Conservation (phyloP, 2,888 invertebrate genomes). For the Drosophila borborema region DNA sequence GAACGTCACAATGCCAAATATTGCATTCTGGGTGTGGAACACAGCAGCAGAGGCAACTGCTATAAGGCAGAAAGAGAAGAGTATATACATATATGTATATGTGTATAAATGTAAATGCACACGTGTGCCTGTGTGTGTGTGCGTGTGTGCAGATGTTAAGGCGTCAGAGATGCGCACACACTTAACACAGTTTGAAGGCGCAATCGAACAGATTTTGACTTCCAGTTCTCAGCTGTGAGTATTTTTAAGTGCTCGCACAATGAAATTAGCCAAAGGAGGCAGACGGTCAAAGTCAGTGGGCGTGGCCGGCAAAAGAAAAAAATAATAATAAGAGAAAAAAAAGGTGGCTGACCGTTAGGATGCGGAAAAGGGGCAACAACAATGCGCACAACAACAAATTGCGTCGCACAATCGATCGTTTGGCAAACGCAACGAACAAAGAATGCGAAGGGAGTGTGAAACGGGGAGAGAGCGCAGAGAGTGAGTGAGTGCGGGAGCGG, state of each 20-base stretch:
- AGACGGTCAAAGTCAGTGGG: conserved; percentile 61
- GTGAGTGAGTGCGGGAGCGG: not conserved
- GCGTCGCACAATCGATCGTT: conserved; percentile 20
- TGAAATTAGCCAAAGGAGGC: conserved; percentile 38
- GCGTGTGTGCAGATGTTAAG: conserved; percentile 12
- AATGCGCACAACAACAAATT: conserved; percentile 10
- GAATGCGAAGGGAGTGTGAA: not conserved
- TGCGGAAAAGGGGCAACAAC: conserved; percentile 60
- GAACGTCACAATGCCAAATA: conserved; percentile 58
- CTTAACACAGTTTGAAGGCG: conserved; percentile 58
- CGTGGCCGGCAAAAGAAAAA: conserved; percentile 30
- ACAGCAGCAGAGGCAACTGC: not conserved
- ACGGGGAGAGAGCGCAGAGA: conserved; percentile 8
- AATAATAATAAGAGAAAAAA: not conserved
- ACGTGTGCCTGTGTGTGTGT: not conserved
- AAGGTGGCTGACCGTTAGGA: conserved; percentile 69
- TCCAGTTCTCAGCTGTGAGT: conserved; percentile 34
- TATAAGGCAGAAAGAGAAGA: conserved; percentile 2
- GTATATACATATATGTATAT: not conserved
- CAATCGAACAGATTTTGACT: conserved; percentile 33
- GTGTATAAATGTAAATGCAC: not conserved
- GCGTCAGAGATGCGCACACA: conserved; percentile 42
- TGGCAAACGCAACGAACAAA: conserved; percentile 43
- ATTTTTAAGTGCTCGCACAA: conserved; percentile 41
- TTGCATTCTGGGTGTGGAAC: conserved; percentile 25